Conservation (phyloP, 2,888 invertebrate species). For the Caenorhabditis wallacei region DNA sequence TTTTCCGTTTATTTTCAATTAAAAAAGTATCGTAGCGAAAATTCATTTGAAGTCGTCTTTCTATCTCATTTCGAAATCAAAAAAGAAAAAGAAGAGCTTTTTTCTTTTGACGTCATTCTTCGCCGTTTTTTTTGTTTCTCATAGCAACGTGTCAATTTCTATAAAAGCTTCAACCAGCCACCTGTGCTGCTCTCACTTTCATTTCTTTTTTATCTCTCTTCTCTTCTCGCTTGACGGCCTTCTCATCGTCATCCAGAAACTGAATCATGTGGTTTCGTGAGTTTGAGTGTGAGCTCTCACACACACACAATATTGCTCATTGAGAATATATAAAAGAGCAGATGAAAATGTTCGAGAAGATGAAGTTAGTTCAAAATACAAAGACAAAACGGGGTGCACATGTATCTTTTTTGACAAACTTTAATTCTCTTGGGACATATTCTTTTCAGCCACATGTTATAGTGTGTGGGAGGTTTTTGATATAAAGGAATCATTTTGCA, state of each 20-base stretch:
- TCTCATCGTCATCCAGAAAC: constrained; percentile 17
- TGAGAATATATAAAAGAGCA: constrained; percentile 31
- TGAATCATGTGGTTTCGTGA: constrained; percentile 41
- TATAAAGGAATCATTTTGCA: constrained; percentile 32
- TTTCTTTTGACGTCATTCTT: constrained; percentile 25
- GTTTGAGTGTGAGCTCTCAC: neutral
- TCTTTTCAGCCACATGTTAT: neutral
- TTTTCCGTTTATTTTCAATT: constrained; percentile 36
- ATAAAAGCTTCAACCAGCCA: constrained; percentile 8
- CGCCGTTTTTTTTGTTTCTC: neutral
- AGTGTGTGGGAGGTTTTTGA: constrained; percentile 13
- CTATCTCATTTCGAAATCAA: constrained; percentile 1
- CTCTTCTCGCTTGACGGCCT: neutral
- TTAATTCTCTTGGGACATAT: constrained; percentile 32
- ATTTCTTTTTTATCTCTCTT: constrained; percentile 2
- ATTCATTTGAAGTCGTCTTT: constrained; percentile 39
- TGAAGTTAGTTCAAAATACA: constrained; percentile 10
- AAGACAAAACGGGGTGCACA: neutral
- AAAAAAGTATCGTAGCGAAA: constrained; percentile 1
- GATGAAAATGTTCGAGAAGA: constrained; percentile 37
- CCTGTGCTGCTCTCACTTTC: constrained; percentile 18
- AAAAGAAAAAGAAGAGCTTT: neutral
- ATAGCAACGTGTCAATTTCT: constrained; percentile 23
- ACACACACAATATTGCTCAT: constrained; percentile 5
- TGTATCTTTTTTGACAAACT: constrained; percentile 37